These are phyloP conservation scores for Hydrochoerus hydrochaeris DNA, from an alignment of 2,113 vertebrate species.

Conservation along the genomic window DNA sequence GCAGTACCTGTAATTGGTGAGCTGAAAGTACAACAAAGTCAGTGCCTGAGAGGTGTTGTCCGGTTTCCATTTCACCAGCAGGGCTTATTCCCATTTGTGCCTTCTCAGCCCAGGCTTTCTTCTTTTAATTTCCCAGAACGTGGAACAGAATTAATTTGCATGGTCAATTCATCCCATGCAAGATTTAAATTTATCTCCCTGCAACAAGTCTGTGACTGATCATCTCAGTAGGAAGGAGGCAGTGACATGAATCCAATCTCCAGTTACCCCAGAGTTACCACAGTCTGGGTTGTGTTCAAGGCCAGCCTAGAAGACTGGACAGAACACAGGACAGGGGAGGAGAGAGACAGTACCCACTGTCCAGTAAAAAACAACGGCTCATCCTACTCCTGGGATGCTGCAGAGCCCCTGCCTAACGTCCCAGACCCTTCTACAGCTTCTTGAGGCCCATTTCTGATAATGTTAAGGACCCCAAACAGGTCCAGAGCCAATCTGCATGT, in stretches of 20 bases:
- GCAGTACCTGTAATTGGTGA: not conserved
- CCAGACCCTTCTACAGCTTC: not conserved
- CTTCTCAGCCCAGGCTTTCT: not conserved
- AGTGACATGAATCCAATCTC: not conserved
- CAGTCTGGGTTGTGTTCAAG: not conserved
- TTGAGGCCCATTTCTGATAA: not conserved
- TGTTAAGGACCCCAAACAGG: rapidly evolving
- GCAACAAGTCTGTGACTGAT: not conserved
- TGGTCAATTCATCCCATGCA: slow-evolving; percentile 21
- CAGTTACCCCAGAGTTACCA: not conserved
- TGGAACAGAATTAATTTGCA: slow-evolving; percentile 38
- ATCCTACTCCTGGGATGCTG: not conserved
- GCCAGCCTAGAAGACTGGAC: not conserved
- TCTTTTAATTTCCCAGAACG: slow-evolving; percentile 23
- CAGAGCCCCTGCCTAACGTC: not conserved
- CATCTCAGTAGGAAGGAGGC: not conserved
- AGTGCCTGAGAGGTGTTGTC: not conserved
- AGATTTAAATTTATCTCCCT: slow-evolving; percentile 30
- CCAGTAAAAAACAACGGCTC: not conserved
- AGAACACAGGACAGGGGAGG: rapidly evolving
- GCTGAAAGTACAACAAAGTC: not conserved
- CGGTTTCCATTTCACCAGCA: not conserved
- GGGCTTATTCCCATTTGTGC: not conserved
- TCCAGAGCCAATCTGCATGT: not conserved
- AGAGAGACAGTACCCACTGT: not conserved